Conservation (phyloP, 2,797 vertebrate species). For the Micropoecilia bifurca region DNA sequence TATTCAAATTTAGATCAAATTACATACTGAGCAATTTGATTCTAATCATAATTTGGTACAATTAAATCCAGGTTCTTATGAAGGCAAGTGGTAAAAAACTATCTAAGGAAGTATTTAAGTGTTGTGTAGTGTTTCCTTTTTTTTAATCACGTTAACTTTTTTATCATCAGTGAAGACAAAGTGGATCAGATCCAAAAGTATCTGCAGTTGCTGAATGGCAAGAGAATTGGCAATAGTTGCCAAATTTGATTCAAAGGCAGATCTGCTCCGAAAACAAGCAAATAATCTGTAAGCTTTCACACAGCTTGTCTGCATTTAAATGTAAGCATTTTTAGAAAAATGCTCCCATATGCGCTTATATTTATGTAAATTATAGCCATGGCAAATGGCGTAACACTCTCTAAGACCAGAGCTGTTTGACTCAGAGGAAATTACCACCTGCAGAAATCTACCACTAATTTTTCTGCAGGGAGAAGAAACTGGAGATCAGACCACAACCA, state of each 20-base stretch:
- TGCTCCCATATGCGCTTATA: background rate
- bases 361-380: background rate
- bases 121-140: background rate
- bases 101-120: background rate
- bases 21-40: background rate
- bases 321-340: background rate
- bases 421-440: background rate
- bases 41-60: background rate
- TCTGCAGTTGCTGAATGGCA: background rate
- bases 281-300: background rate
- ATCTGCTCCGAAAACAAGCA: background rate
- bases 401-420: background rate
- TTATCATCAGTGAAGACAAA: background rate
- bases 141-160: background rate
- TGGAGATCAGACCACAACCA: background rate
- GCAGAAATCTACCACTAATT: background rate
- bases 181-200: background rate
- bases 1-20: background rate
- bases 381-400: background rate
- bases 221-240: no score
- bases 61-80: background rate
- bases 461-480: background rate
- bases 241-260: background rate
- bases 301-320: background rate
- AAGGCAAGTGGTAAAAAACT: background rate